Evolutionary conservation across 1,140 invertebrate species (phyloP), one percentile per base, ranked within the genome.

Genomic region (Nilaparvata lugens): DNA sequence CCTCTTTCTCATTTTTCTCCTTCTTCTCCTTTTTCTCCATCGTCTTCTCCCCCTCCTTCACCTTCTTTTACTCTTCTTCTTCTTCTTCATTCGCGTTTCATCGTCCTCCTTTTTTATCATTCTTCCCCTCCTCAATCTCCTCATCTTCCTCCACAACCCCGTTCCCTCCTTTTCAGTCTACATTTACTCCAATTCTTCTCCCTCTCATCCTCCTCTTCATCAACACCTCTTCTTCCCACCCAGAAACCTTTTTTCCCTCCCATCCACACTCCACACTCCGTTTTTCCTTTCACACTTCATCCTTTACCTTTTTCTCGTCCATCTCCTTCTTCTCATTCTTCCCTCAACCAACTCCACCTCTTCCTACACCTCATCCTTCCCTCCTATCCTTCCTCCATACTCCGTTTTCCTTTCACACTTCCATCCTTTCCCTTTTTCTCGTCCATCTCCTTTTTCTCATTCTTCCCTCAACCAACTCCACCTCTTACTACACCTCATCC

Each of bases 1-100:
- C 52, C 45, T 6, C 6, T 40, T 40, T 40, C 38, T 19, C 52
- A 56, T 63, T 53, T 65, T 54, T 53, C 40, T 62, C 14, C 28
- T n/a, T 35, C 16, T 56, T 35, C 24, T 24, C 18, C 42, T 58
- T 16, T 19, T 28, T 28, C 9, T n/a, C n/a, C 38, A 9, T 9
- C n/a, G 13, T 45, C 42, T n/a, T 13, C 52, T 62, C 52, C 16
- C n/a, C 56, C n/a, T 31, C 19, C 45, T 52, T 56, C 59, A 7
- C 21, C 24, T 28, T 16, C 52, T 53, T 24, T 53, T 28, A 21
- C 21, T 16, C 21, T 53, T 28, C 24, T 28, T 53, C 21, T 16
- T 28, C 19, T 45, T n/a, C 42, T 19, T 19, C 24, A n/a, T n/a
- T n/a, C n/a, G n/a, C n/a, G n/a, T 28, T 53, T 28, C 52, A 4